A percentile compares a stretch with the other conserved stretches of the same genome.
Evolutionary conservation across 2,888 invertebrate genomes (phyloP).

Genomic region (Tetragonula carbonaria): DNA sequence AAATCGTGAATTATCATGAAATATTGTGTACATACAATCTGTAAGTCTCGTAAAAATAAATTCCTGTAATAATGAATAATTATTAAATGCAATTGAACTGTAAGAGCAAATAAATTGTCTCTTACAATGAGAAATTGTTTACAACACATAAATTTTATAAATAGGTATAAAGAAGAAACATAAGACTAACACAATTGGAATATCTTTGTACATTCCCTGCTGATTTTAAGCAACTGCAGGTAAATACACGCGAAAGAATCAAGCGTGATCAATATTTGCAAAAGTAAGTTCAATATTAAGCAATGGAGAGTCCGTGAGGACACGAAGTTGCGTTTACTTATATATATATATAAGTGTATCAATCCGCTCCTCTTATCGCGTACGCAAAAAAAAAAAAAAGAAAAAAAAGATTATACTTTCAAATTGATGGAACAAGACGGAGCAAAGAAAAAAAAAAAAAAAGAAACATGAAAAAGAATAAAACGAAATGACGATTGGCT

Average conservation of each 20-base stretch:
- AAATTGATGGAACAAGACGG: constrained; percentile 8
- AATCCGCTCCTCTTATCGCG: constrained; percentile 38
- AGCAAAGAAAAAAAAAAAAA: constrained; percentile 8
- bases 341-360: constrained; percentile 14
- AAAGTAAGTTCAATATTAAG: constrained; percentile 2
- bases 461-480: constrained; percentile 3
- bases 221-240: not conserved
- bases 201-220: not conserved
- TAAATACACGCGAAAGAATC: not conserved
- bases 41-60: not conserved
- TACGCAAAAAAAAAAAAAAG: constrained; percentile 2
- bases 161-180: not conserved
- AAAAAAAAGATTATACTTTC: not conserved
- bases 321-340: constrained; percentile 4
- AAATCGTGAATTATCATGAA: not conserved
- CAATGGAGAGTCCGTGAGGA: not conserved
- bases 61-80: too few relatives aligned
- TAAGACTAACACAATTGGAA: not conserved
- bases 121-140: not conserved
- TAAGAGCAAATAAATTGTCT: not conserved
- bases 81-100: too few relatives aligned
- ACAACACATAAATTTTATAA: not conserved
- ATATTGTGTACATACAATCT: not conserved
- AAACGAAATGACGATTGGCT: constrained; percentile 22
- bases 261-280: not conserved